Evolutionary conservation across 2,888 invertebrate species (phyloP), one percentile per base, ranked within the genome.

Genomic region (Ennomos fuscantarius): DNA sequence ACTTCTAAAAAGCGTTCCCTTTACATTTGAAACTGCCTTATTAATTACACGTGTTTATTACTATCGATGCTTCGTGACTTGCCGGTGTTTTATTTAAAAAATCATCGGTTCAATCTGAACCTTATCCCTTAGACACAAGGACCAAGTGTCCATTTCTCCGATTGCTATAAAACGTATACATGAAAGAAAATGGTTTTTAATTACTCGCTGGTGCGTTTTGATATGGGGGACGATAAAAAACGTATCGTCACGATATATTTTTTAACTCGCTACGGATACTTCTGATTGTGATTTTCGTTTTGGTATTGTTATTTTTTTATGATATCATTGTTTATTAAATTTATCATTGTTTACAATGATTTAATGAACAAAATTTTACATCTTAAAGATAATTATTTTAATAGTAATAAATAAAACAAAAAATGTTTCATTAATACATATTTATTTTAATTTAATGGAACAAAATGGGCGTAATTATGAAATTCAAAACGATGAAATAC

Each of bases 171-270:
- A 59, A 51, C 47, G 54, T 51, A 35, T 32, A 62, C 65, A 62
- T 58, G 62, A 62, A 60, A 62, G 57, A 56, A 62, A 53, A 60
- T 60, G 60, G n/a, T 60, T 65, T 65, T 65, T 65, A 65, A 65
- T 65, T 65, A 65, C 60, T 24, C 42, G 44, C 46, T 52, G 60
- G 54, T 44, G 50, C 65, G 62, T 68, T 24, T 65, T 68, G 68
- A 68, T 68, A 65, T 50, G 54, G 49, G 36, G 31, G 47, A 60
- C 61, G 62, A 65, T 62, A 62, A 65, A 61, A 62, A 62, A 54
- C 55, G 43, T 50, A 53, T 60, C 60, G 57, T 62, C 60, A 60
- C 62, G 65, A 37, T 50, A 24, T 11, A n/a, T 59, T 59, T 58
- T 59, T 59, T 44, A 36, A 40, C 34, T 54, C 48, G 49, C 46